Base-by-base conservation (phyloP, 2,888 invertebrate species). In the Chouioia cunea region DNA sequence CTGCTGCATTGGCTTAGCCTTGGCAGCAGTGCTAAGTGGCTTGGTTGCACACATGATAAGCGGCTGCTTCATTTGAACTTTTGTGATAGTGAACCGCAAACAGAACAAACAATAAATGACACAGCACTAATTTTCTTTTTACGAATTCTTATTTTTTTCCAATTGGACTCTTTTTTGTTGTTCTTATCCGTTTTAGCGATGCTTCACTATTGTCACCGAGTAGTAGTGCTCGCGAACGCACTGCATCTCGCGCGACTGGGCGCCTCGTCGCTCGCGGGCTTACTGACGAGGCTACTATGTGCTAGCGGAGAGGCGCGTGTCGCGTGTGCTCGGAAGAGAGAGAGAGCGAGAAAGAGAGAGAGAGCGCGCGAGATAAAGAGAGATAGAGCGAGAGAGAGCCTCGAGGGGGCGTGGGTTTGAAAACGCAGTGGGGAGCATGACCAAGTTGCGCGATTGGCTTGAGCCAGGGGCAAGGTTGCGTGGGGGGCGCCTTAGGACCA, bases 11-110 rank as follows among this genome's bases (percentile, higher is more conserved):
- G 60, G 16, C 16, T 27, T 48, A 12, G 57, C 50, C 56, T 18
- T 14, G 12, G 58, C 46, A 14, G 46, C 44, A 15, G 56, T 36
- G 36, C 78, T 81, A 4, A 83, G 76, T 75, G 82, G 82, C 79
- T 80, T 79, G 69, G 82, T 82, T 74, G 84, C 82, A 80, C 85
- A 84, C 85, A 84, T 85, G 65, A 75, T 73, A 44, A 71, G 65
- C 62, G 72, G 69, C 54, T 54, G 62, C 22, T 65, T 70, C 22
- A 27, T 53, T 52, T 56, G 36, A 36, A 36, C 36, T 36, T 27
- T 6, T 27, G n/a, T 48, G n/a, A 12, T 16, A 16, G 50, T 50
- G 16, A 50, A 16, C 16, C 18, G 50, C 50, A 16, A 16, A 18
- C 50, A 16, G 50, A 16, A 50, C 16, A 16, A 18, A 16, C 18